Evolutionary conservation across 2,797 vertebrate genomes (phyloP), one percentile per base, ranked within the genome.

Genomic region (Falco cherrug): DNA sequence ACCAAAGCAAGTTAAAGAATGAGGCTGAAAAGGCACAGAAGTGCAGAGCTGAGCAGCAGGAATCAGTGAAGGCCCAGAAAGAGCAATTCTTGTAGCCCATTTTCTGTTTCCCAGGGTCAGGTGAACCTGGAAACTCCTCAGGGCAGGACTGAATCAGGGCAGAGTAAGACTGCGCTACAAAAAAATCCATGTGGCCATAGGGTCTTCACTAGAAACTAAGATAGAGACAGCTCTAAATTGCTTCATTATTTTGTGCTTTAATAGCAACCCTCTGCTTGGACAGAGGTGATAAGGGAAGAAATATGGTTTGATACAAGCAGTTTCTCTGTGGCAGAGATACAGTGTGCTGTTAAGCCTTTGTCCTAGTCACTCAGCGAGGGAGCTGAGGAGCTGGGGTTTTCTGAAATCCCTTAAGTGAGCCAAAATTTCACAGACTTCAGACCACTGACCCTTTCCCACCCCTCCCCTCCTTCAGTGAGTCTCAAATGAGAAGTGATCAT

Each of bases 321-420:
- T 24, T 79, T 48, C 63, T n/a, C 51, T 39, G 3, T 3, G 11
- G 61, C 79, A 84, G 43, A 61, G 67, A 28, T 35, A 17, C 16
- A 29, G 18, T 9, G 16, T 22, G 17, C 21, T 87, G 39, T n/a
- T 47, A 70, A 89, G 41, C 57, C 21, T 79, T 80, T 67, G 53
- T 47, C n/a, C 60, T n/a, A 5, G 7, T 8, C 45, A 7, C 45
- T 54, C 71, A 7, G 28, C 39, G 22, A 26, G 4, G 7, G 7
- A 74, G 60, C 14, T 0, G 4, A 51, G 22, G 16, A 84, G 11
- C 1, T n/a, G 26, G 10, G 6, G 1, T 68, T 69, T 37, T 15
- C 64, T 25, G 9, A 50, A 94, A 87, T 20, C 63, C 16, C 50
- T 81, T 9, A 35, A 59, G 60, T 4, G 16, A 85, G 24, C 4